Conservation (phyloP, 2,888 invertebrate species). For the Drosophila colorata region DNA sequence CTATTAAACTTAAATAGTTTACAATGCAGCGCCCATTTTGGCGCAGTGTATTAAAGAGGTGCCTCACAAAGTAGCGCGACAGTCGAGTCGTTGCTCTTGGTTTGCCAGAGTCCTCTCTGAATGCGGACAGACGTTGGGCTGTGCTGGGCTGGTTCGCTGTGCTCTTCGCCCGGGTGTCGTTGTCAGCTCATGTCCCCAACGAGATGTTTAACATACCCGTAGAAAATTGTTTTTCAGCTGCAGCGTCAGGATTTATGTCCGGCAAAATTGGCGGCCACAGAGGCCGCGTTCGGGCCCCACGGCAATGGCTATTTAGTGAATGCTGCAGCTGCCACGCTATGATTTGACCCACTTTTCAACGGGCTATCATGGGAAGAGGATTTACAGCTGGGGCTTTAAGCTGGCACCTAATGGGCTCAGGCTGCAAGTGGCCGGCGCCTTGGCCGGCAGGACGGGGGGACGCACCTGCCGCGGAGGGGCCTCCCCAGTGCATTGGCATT, state of each 20-base stretch:
- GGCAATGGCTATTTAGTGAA: conserved; percentile 72
- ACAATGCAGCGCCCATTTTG: neutral
- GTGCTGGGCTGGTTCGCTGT: conserved; percentile 6
- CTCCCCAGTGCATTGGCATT: conserved; percentile 21
- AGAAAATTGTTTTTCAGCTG: conserved; percentile 79
- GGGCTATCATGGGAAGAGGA: conserved; percentile 37
- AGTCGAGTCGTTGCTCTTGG: conserved; percentile 39
- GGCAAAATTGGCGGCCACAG: conserved; percentile 19
- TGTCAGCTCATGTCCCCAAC: conserved; percentile 67
- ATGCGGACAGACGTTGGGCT: conserved; percentile 46
- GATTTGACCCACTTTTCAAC: conserved; percentile 71
- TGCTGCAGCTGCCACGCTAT: conserved; percentile 63
- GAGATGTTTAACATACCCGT: conserved; percentile 79
- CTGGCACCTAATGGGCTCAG: conserved; percentile 70
- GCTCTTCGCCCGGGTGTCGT: conserved; percentile 48
- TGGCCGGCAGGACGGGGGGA: conserved; percentile 1
- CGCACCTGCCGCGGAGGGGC: conserved; percentile 26
- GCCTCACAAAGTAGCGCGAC: conserved; percentile 28
- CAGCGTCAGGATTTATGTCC: conserved; percentile 77
- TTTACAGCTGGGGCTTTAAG: conserved; percentile 59
- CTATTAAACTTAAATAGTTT: neutral
- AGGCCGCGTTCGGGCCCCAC: conserved; percentile 4
- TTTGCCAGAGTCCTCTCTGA: conserved; percentile 47
- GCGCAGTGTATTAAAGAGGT: conserved; percentile 43
- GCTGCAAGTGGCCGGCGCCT: conserved; percentile 29